Base-by-base conservation (phyloP, 2,113 vertebrate species). In the Pelvicachromis taeniatus region DNA sequence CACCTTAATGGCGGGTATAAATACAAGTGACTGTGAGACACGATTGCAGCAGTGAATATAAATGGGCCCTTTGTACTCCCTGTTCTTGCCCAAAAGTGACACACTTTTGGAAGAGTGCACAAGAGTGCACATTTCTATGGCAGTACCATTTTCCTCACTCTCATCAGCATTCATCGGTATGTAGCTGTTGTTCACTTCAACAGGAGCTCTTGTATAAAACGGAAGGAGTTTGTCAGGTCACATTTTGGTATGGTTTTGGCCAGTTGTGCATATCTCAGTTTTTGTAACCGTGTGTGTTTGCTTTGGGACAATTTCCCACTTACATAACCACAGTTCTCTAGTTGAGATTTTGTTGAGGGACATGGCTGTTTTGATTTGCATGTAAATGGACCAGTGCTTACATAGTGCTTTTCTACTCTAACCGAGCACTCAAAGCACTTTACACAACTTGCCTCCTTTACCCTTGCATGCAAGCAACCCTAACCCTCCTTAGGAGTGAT, bases 91-190 rank as follows among this genome's bases (percentile, higher is more conserved):
- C 10, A 1, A 38, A 38, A 63, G n/a, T 63, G 0, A 63, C 17
- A 59, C 26, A 6, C 5, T n/a, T n/a, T n/a, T n/a, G n/a, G n/a
- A n/a, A n/a, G n/a, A n/a, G n/a, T n/a, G n/a, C n/a, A n/a, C n/a
- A n/a, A n/a, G 1, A 94, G 89, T n/a, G 12, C 45, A 1, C 96
- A 96, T 23, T 75, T 95, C 52, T 96, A 95, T 2, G 94, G 96
- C 58, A 96, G 95, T 55, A 93, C 92, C 35, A 81, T 93, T 12
- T 97, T 97, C 82, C 95, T 96, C 80, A 96, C 45, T 0, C 90
- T 97, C 31, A 95, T 96, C 84, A 96, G 95, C 83, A 33, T 96
- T 21, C 95, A 96, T 73, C 84, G 95, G 6, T 96, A 96, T 21
- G 70, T 89, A 9, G 88, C 87, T 0, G 87, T 96, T 1, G 95